Base-by-base conservation (phyloP, 2,797 vertebrate genomes). In the Hypotaenidia philippensis region DNA sequence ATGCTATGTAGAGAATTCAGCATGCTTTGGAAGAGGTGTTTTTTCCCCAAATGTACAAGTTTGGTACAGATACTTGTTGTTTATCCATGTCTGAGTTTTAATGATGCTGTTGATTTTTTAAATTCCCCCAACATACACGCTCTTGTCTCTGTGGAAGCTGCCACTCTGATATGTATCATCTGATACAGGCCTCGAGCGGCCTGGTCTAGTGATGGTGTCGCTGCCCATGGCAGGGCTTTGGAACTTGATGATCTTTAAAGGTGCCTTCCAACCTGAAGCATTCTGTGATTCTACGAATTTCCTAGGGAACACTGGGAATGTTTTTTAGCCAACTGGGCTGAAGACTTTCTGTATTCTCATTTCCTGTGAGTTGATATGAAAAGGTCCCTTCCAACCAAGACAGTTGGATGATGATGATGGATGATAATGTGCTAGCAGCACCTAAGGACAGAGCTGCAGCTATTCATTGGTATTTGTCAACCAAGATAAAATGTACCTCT, bases 21-120 rank as follows among this genome's bases (percentile, higher is more conserved):
- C 2, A 9, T 34, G 4, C 22, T 50, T 61, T 59, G 32, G 40
- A 78, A 70, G 3, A 9, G 0, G 0, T 19, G 7, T 0, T 34
- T 87, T 87, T 85, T 22, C 20, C 36, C 20, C 23, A 63, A 50
- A 31, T 3, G 10, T 26, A 13, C 6, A 16, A 8, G 21, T 64
- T 31, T 19, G 25, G 5, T 57, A 5, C 3, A 53, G 16, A 26
- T 57, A 6, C 34, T 66, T 83, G 59, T 18, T 66, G 3, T 38
- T 83, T 52, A 5, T 31, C 18, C 10, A 3, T n/a, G 7, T 53
- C 34, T 56, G 65, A 68, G 23, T 23, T 78, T 12, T 32, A 69
- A 59, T 6, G 31, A 15, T 26, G 63, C 5, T 32, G 18, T 13
- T 49, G 69, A 31, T 23, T 11, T 16, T 3, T 3, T 63, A 40